Evolutionary conservation across 2,888 invertebrate species (phyloP), one percentile per base, ranked within the genome.

Genomic region (Drosophila prostipennis): DNA sequence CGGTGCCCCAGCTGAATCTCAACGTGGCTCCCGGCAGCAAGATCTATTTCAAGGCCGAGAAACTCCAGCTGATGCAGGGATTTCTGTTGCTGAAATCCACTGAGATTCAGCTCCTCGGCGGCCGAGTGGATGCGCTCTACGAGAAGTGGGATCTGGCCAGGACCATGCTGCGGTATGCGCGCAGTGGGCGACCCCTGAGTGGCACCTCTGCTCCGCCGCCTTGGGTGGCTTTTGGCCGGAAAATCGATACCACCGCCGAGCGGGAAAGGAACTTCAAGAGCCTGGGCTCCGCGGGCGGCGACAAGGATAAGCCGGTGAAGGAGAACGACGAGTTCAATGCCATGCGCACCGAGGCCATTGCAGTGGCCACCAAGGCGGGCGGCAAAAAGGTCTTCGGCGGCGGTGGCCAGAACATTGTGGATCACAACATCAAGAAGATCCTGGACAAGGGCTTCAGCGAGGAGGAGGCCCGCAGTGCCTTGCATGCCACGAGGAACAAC

Each of bases 1-100:
- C 94, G 52, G 94, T 97, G 76, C 92, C 95, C 43, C 93, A 93
- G 64, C 92, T 97, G 61, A 96, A 95, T 91, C 93, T 96, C 60
- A 96, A 96, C 88, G 97, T 97, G 13, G 95, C 97, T n/a, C 98
- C 98, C 0, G 98, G 98, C 45, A 96, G 97, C 37, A 98, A 98
- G 92, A 89, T 98, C 77, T 93, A 79, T 80, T 83, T 96, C 51
- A 93, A 92, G 69, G 91, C 92, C 32, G 93, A 93, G 19, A 93
- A 93, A 53, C 90, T 96, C 16, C 93, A 93, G 52, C 93, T 95
- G 39, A 94, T 95, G 60, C 95, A 95, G 77, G 96, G 96, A 42
- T 95, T 96, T 77, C 91, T 98, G 43, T 93, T 97, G 86, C 91
- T 98, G 59, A 94, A 93, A 72, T 93, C 95, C 11, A 93, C 92